Conservation (phyloP, 2,113 vertebrate genomes). For the Caranx melampygus region DNA sequence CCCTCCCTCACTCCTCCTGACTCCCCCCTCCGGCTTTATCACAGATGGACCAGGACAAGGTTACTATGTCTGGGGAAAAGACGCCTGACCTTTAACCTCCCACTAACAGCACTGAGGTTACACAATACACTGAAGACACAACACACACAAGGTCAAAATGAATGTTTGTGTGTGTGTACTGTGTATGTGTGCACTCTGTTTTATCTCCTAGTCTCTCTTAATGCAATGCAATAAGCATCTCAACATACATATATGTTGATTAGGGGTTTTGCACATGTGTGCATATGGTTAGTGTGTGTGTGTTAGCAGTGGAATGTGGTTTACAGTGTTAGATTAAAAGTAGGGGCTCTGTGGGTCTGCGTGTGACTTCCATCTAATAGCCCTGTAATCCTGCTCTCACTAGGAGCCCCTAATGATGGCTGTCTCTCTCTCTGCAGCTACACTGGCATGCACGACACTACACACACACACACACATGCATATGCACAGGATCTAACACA, state of each 20-base stretch:
- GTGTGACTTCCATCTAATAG: slow-evolving; percentile 73
- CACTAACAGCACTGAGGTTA: slow-evolving; percentile 32
- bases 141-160: slow-evolving; percentile 10
- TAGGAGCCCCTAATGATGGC: slow-evolving; percentile 71
- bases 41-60: slow-evolving; percentile 42
- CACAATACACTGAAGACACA: slow-evolving; percentile 18
- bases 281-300: slow-evolving; percentile 18
- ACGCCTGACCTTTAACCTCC: slow-evolving; percentile 69
- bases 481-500: slow-evolving; percentile 39
- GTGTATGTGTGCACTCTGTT: not conserved
- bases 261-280: not conserved
- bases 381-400: slow-evolving; percentile 71
- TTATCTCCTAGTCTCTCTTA: not conserved
- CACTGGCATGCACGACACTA: slow-evolving; percentile 48
- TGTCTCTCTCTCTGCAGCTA: slow-evolving; percentile 44
- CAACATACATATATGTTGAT: not conserved
- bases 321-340: slow-evolving; percentile 66
- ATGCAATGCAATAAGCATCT: not conserved
- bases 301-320: slow-evolving; percentile 56
- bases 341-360: slow-evolving; percentile 57
- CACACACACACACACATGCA: slow-evolving; percentile 27
- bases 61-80: slow-evolving; percentile 60
- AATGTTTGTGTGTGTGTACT: not conserved
- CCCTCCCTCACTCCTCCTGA: not conserved
- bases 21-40: slow-evolving; percentile 15